These are phyloP conservation scores for Nasonia oneida DNA, from an alignment of 2,888 invertebrate genomes.

Conservation along the genomic window DNA sequence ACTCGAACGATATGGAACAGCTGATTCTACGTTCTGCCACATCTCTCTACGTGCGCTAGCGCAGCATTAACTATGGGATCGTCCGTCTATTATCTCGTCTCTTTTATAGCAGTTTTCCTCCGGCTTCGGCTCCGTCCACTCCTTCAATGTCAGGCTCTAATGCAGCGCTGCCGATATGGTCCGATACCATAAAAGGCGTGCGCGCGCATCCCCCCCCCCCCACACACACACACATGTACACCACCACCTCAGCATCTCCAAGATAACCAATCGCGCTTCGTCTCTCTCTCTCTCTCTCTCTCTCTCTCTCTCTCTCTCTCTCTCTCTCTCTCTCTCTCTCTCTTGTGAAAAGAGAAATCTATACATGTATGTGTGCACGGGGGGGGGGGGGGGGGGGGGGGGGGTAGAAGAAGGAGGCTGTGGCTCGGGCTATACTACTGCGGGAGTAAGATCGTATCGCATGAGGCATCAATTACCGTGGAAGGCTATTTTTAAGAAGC, in stretches of 20 bases:
- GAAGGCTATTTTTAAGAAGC: slow-evolving; percentile 54
- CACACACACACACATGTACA: slow-evolving; percentile 26
- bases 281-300: slow-evolving; percentile 28
- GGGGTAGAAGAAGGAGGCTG: not conserved
- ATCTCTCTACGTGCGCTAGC: not conserved
- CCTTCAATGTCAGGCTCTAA: slow-evolving; percentile 63
- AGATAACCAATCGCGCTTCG: slow-evolving; percentile 45
- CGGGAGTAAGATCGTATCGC: slow-evolving; percentile 37
- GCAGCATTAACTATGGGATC: not conserved
- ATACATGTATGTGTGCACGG: not conserved
- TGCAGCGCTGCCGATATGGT: slow-evolving; percentile 58
- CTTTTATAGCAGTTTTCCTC: slow-evolving; percentile 59
- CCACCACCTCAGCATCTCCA: not conserved
- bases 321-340: slow-evolving; percentile 15
- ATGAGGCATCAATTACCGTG: slow-evolving; percentile 49
- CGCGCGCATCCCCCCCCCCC: not conserved
- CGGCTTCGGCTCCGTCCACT: slow-evolving; percentile 51
- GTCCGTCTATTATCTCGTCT: slow-evolving; percentile 56
- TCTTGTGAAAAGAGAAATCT: slow-evolving; percentile 19
- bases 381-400: not conserved
- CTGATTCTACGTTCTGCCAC: not conserved
- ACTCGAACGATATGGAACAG: slow-evolving; percentile 20
- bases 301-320: slow-evolving; percentile 30
- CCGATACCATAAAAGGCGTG: slow-evolving; percentile 52
- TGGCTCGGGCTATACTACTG: not conserved